Evolutionary conservation across 1,140 invertebrate genomes (phyloP), one percentile per base, ranked within the genome.

Genomic region (Arion vulgaris): DNA sequence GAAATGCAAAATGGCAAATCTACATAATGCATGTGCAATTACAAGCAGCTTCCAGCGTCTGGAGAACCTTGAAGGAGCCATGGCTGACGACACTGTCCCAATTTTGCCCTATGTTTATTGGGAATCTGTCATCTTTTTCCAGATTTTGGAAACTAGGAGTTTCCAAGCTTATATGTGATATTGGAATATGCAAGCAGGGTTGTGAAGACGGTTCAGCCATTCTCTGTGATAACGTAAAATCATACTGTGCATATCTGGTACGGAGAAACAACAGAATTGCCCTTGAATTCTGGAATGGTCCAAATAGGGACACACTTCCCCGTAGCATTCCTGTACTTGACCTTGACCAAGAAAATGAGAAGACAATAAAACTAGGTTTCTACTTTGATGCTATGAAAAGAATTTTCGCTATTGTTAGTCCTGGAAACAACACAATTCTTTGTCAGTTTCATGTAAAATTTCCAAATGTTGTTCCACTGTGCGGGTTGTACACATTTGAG

Each of bases 281-380:
- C 38, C 76, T 85, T 1, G 84, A 85, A 62, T 85, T 85, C 71
- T 85, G 84, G 84, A 85, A 85, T 71, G 84, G 84, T 28, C 75
- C 76, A 28, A 82, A 82, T 76, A 66, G 81, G 66, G 84, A 85
- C 36, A 85, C 72, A n/a, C 68, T 85, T 9, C 75, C 75, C n/a
- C 66, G 84, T 0, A 82, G 80, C 32, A 69, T 85, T 19, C 76
- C 80, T 38, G 76, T 85, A 23, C 75, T 81, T 7, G 84, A 85
- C 57, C 80, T 85, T 19, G 80, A 82, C 75, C 36, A 62, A 1
- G 84, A 85, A 39, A 82, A 68, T 19, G 84, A 85, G 69, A 85
- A 85, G 57, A 82, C 84, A 17, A 5, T 85, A 9, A 57, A 73
- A n/a, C 80, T 85, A 26, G 84, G 80, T 0, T 85, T 85, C 57